Base-by-base conservation (phyloP, 2,797 vertebrate genomes). In the Schizopygopsis malacanthus region DNA sequence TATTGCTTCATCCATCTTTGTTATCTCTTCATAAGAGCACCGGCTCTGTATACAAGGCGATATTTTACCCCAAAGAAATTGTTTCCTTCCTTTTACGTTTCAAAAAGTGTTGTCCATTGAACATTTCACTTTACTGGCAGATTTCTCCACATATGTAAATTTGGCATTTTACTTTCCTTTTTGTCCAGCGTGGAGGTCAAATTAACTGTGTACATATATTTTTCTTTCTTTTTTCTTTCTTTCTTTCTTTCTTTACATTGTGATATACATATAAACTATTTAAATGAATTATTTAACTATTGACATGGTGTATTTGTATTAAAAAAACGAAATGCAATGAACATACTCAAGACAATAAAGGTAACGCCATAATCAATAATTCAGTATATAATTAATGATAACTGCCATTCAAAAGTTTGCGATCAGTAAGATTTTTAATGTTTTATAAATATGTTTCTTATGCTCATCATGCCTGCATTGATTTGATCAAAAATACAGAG, bases 1-100 rank as follows among this genome's bases (percentile, higher is more conserved):
- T 90, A 90, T 89, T 90, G 81, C 87, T 89, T 88, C 89, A 92
- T 91, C 89, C 89, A 90, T 90, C 90, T 90, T 85, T 85, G 89
- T 90, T 91, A 90, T 90, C 89, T 90, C 87, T 89, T 84, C 88
- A 86, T 88, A 89, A 86, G 85, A 89, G 83, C 85, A 84, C 63
- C 71, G 37, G 88, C 79, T 89, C 85, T 9, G 70, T 90, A 90
- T 84, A 89, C 86, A 84, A 86, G 71, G 71, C 54, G 28, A 87
- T 65, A 83, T 84, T 86, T 85, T 82, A 79, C 39, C 70, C 63
- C 47, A 75, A 84, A 87, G 80, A 89, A 90, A 89, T 90, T 88
- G 87, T 90, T 90, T 87, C 88, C 78, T 89, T 87, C 73, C 82
- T 84, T 87, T 90, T 72, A 83, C 82, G 85, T 89, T 89, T 88